A percentile compares a stretch with the other conserved stretches of the same genome.
Conservation (phyloP, 2,113 vertebrate genomes). For the Astatoreochromis straeleni region DNA sequence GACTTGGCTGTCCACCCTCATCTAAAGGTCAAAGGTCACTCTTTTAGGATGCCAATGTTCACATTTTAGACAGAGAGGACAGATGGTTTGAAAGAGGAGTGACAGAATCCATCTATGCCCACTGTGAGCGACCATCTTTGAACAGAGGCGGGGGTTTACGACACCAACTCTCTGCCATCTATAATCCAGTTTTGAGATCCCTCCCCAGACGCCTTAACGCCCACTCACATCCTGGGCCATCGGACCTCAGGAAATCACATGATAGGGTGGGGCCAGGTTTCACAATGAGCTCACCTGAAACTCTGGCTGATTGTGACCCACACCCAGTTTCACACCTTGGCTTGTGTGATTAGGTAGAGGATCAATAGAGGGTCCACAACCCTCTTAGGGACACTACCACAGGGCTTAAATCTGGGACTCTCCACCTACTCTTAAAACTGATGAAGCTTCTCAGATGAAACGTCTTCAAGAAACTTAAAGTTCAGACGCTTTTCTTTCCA, state of each 20-base stretch:
- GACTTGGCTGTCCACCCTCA: fast-evolving
- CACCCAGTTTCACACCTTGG: fast-evolving
- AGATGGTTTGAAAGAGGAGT: no score
- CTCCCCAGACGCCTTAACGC: neutral
- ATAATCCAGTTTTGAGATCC: fast-evolving
- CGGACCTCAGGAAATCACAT: neutral
- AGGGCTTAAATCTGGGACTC: neutral
- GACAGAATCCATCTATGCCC: fast-evolving
- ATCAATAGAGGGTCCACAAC: neutral
- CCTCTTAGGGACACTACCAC: neutral
- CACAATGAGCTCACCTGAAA: fast-evolving
- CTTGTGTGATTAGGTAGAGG: fast-evolving
- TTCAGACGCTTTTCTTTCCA: neutral
- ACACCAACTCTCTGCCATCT: neutral
- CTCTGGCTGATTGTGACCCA: fast-evolving
- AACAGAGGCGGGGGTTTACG: fast-evolving
- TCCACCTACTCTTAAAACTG: neutral
- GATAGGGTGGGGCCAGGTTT: neutral
- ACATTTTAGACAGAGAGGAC: neutral
- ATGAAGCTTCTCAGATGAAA: neutral
- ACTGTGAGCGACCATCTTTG: neutral
- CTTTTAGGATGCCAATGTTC: neutral
- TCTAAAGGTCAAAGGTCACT: neutral
- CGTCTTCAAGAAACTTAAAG: neutral
- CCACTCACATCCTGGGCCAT: neutral